Conservation (phyloP, 2,888 invertebrate genomes). For the Zaprionus obscuricornis region DNA sequence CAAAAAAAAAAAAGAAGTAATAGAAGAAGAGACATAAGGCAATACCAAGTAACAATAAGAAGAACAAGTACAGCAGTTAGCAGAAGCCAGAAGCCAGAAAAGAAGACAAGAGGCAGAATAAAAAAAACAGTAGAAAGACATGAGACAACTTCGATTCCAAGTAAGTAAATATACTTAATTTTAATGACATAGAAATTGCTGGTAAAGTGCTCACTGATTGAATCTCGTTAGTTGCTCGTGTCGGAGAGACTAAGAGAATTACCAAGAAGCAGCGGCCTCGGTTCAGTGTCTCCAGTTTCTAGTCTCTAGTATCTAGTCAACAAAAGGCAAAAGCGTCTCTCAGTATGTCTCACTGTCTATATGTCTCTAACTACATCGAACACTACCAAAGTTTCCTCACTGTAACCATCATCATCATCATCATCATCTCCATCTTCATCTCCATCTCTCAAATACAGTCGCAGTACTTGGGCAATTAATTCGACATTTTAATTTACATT, state of each 20-base stretch:
- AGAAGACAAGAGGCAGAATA: not conserved
- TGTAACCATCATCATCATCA: not conserved
- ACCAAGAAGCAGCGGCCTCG: constrained; percentile 62
- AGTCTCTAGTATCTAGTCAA: no score
- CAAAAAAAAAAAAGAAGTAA: no score
- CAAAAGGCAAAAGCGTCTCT: no score
- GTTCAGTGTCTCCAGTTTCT: no score
- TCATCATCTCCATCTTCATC: constrained; percentile 4
- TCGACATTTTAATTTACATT: constrained; percentile 74
- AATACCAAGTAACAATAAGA: no score
- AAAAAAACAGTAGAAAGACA: constrained; percentile 30
- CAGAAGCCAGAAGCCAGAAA: not conserved
- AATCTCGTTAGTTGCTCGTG: constrained; percentile 63
- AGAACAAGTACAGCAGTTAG: not conserved
- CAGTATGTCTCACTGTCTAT: no score
- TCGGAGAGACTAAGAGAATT: constrained; percentile 52
- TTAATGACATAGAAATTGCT: constrained; percentile 68
- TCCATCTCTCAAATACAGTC: constrained; percentile 1
- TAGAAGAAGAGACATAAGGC: not conserved
- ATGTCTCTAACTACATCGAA: no score
- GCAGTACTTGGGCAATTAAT: constrained; percentile 69
- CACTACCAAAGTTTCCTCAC: not conserved
- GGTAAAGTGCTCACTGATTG: constrained; percentile 70
- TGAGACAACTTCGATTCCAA: constrained; percentile 55
- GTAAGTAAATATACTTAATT: constrained; percentile 71